These are phyloP conservation scores for Lagorchestes hirsutus DNA, from an alignment of 2,797 vertebrate species.

Conservation along the genomic window DNA sequence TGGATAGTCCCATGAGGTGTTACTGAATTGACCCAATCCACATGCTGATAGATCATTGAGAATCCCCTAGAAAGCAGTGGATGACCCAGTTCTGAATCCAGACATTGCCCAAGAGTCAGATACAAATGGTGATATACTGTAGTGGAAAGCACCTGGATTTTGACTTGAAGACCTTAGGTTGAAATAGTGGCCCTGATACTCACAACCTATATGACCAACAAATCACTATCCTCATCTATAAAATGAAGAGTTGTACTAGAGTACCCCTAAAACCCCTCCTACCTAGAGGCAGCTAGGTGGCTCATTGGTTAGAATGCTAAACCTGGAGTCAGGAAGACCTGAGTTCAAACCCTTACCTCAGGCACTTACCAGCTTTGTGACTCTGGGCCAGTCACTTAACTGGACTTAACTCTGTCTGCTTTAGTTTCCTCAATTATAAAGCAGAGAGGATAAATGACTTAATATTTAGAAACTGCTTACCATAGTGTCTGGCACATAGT, in stretches of 20 bases:
- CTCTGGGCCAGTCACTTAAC: not conserved
- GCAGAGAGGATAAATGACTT: not conserved
- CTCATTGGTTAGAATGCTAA: not conserved
- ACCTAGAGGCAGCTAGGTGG: not conserved
- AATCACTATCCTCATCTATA: not conserved
- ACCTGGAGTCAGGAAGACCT: not conserved
- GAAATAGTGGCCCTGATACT: not conserved
- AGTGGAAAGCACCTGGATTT: not conserved
- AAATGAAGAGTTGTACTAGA: not conserved
- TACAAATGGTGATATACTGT: not conserved
- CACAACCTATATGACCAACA: not conserved
- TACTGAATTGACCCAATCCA: not conserved
- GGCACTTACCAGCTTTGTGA: not conserved
- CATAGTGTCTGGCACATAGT: not conserved
- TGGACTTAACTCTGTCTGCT: not conserved
- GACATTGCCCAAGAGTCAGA: not conserved
- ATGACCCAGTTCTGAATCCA: not conserved
- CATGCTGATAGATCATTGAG: not conserved
- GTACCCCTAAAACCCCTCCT: not conserved
- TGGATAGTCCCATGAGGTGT: not conserved
- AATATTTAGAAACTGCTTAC: not conserved
- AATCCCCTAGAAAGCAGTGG: not conserved
- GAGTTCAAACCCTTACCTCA: not conserved
- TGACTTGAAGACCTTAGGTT: not conserved
- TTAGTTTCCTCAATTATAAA: not conserved